Base-by-base conservation (phyloP, 2,888 invertebrate species). In the Lamellibrachia columna region DNA sequence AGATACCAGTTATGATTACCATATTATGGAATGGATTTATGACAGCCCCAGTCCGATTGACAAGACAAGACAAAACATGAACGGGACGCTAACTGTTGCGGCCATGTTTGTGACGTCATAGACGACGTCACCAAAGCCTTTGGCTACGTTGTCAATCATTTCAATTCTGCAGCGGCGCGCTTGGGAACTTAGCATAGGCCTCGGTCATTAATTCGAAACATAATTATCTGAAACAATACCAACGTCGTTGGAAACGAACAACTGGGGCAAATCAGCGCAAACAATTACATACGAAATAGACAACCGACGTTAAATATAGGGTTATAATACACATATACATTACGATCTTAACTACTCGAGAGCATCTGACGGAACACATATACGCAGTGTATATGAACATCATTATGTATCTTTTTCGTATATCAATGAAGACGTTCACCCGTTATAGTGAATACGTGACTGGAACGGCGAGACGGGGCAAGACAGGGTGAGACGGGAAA, bases 401-500 rank as follows among this genome's bases (percentile, higher is more conserved):
- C 75, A 75, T 75, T 75, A 75, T 75, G 75, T 75, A 75, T 75
- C 75, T n/a, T 75, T 75, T 75, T 75, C 75, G 75, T 75, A 75
- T 15, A n/a, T 75, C n/a, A 22, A 22, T 75, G 75, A 75, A 75
- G 22, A 75, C 75, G 75, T 75, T 75, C 75, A 75, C 75, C 22
- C 75, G 75, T 75, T 11, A 75, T 22, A 15, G 75, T 75, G 75
- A 75, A 75, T 3, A 75, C 75, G 75, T 3, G 75, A 22, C 15
- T 15, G 75, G 75, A 3, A 6, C 11, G 75, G 15, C 75, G 22
- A 40, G 40, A 40, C 40, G 22, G 75, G 75, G n/a, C 4, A n/a
- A 22, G 22, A 75, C 75, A 75, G 22, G 22, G n/a, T 4, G 22
- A 22, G 15, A 22, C 75, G 40, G 40, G 40, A 1, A 40, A 40